Base-by-base conservation (phyloP, 1,140 invertebrate genomes). In the Mamestra configurata region DNA sequence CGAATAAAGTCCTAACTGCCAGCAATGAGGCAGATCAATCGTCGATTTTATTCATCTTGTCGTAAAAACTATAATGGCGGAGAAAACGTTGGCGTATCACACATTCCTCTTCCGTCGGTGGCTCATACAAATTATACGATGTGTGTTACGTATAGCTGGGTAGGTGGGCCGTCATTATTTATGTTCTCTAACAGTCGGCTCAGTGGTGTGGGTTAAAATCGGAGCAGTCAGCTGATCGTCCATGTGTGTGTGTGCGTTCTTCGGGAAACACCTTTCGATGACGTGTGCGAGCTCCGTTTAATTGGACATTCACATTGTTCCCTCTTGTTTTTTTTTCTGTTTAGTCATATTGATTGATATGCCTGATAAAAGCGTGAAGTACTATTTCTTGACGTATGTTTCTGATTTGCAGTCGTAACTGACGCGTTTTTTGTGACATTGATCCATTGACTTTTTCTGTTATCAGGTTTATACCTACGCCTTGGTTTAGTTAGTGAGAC, bases 191-290 rank as follows among this genome's bases (percentile, higher is more conserved):
- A 95, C 92, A 92, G 88, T 89, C 87, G 87, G 85, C 85, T 87
- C 84, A 81, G 83, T 92, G 87, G 93, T 93, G 92, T 93, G 91
- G 84, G 92, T 93, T 95, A 92, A 94, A 95, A 95, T 94, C 93
- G 90, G 92, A 94, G 92, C 93, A 95, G 90, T 94, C 93, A 94
- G 93, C 93, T 95, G 93, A 92, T 94, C 88, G 83, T 87, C 53
- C 77, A 72, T 82, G 82, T 90, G 91, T 94, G 90, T 93, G 91
- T 88, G 92, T 92, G 88, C 92, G 92, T 94, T 94, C 93, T 94
- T 95, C 91, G 93, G 93, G 92, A 93, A 95, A 95, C 93, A 95
- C 93, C 93, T 95, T 94, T 92, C 90, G 92, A 95, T 95, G 92
- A 94, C 92, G 93, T 91, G 89, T 90, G 86, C 90, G 89, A 89